phyloP scores from a whole-genome alignment of 2,888 invertebrate genomes.

The Polydrusus cervinus region DNA sequence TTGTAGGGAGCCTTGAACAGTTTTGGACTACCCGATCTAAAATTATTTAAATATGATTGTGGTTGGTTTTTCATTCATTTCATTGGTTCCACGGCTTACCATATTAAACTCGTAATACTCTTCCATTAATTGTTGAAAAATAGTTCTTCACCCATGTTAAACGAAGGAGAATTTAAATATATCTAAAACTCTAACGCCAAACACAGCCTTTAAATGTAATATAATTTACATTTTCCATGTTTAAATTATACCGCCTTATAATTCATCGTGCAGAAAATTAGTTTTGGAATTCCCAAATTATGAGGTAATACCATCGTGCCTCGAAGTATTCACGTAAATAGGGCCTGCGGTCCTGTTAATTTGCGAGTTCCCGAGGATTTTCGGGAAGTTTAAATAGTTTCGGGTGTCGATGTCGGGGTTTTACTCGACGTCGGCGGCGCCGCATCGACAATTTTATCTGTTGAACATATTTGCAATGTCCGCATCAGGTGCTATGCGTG shows the following conservation, averaged over 20 bases:
- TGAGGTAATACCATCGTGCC: conserved; percentile 11
- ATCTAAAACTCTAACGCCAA: not conserved
- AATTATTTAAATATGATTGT: too few relatives aligned
- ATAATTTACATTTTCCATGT: conserved; percentile 7
- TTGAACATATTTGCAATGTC: not conserved
- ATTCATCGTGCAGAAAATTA: conserved; percentile 18
- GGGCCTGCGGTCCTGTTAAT: conserved; percentile 17
- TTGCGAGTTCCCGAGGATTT: conserved; percentile 15
- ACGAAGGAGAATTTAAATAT: too few relatives aligned
- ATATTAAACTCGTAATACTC: too few relatives aligned
- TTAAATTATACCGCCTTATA: conserved; percentile 17
- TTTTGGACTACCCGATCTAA: too few relatives aligned
- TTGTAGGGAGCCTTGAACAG: too few relatives aligned
- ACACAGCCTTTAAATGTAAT: not conserved
- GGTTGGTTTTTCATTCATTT: too few relatives aligned
- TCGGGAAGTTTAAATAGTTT: conserved; percentile 18
- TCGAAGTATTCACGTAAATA: conserved; percentile 3
- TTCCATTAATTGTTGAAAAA: too few relatives aligned
- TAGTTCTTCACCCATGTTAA: too few relatives aligned
- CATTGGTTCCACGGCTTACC: too few relatives aligned
- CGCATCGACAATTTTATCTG: conserved; percentile 1
- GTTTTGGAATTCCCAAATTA: conserved; percentile 30
- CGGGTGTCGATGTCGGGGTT: conserved; percentile 5
- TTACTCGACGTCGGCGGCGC: not conserved
- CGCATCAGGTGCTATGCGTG: not conserved